These are phyloP conservation scores for Esox lucius DNA, from an alignment of 2,797 vertebrate species.

Conservation along the genomic window DNA sequence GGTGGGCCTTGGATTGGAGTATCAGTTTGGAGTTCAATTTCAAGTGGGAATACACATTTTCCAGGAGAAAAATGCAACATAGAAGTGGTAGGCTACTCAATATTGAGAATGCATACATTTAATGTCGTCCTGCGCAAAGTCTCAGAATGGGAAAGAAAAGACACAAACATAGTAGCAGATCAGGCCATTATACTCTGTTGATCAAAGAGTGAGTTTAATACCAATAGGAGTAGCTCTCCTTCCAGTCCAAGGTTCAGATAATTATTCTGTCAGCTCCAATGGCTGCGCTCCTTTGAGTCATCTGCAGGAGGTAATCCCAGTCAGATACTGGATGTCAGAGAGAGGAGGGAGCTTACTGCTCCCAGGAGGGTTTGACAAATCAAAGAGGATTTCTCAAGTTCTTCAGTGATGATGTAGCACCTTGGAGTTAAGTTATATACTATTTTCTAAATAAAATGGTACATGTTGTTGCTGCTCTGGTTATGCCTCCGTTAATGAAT, in stretches of 20 bases:
- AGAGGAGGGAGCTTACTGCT: conserved; percentile 1
- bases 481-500: not conserved
- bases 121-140: not conserved
- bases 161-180: conserved; percentile 1
- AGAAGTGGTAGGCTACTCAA: not conserved
- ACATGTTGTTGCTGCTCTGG: not conserved
- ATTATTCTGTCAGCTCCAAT: conserved; percentile 31
- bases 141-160: too few species aligned
- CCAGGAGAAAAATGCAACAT: too few species aligned
- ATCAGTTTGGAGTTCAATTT: not conserved
- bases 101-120: not conserved
- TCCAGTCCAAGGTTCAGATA: conserved; percentile 9
- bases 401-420: not conserved
- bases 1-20: too few species aligned
- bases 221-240: conserved; percentile 9
- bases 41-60: not conserved
- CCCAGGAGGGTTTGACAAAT: not conserved
- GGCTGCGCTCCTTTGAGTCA: not conserved
- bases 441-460: not conserved
- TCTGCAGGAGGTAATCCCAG: conserved; percentile 29
- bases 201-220: conserved; percentile 20
- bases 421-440: not conserved
- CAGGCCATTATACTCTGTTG: not conserved
- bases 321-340: not conserved
- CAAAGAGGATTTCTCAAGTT: not conserved